Conservation (phyloP, 2,113 vertebrate genomes). For the Hypanus sabinus region DNA sequence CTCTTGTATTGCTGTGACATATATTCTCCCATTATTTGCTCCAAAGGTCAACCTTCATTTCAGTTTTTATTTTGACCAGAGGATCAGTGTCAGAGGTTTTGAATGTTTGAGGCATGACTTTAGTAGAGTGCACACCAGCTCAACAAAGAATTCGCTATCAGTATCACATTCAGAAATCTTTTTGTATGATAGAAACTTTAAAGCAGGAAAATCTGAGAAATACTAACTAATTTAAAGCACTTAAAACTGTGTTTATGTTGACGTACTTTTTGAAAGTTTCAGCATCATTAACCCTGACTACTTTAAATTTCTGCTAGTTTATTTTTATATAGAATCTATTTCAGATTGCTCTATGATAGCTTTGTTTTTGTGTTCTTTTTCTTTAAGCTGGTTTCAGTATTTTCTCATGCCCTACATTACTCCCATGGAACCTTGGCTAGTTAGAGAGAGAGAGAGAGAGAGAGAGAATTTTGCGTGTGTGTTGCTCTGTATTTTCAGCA, state of each 20-base stretch:
- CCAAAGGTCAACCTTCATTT: not conserved
- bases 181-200: not conserved
- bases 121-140: not conserved
- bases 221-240: not conserved
- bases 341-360: not conserved
- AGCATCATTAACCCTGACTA: not conserved
- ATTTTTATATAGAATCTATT: not conserved
- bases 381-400: not conserved
- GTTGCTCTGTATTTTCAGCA: no score
- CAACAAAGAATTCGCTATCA: not conserved
- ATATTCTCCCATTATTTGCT: not conserved
- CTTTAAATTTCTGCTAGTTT: not conserved
- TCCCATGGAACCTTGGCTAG: not conserved
- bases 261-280: conserved; percentile 17
- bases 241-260: not conserved
- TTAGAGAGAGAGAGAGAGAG: no score
- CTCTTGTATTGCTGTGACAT: not conserved
- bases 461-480: no score
- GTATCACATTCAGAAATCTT: not conserved
- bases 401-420: not conserved
- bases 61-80: not conserved
- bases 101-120: not conserved
- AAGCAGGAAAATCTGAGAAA: not conserved
- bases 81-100: not conserved
- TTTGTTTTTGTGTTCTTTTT: not conserved